Evolutionary conservation across 2,888 invertebrate species (phyloP), one percentile per base, ranked within the genome.

Genomic region (Cephalotes varians): DNA sequence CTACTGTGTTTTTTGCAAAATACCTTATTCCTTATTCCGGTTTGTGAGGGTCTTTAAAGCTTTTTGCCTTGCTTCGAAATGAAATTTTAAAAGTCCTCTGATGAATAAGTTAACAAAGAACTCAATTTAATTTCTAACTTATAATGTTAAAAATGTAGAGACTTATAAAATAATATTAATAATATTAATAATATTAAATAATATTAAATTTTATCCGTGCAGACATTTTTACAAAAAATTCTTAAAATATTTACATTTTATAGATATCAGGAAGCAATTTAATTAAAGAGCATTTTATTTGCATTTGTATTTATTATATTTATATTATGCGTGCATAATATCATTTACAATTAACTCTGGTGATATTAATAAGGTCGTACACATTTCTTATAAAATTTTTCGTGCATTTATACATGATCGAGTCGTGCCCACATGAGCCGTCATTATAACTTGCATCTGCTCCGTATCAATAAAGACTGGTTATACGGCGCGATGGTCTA

Each of bases 401-500:
- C 18, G 25, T 21, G 40, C 56, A 44, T 40, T 31, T 54, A 15
- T 51, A 71, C 34, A 37, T 44, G 54, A 77, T 77, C 77, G 71
- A 77, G 54, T 25, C 31, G 40, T 54, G 7, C 31, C 31, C 21
- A 25, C 12, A 88, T 90, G 83, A 67, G n/a, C 81, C 86, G 86
- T 87, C 90, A 89, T 90, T 90, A 83, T 54, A 71, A 77, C 81
- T 84, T 89, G 83, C 82, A 85, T 85, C 87, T 86, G 83, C 83
- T 85, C 86, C 87, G 88, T 84, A 86, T 87, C 87, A 87, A 87
- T 89, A 87, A 88, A 81, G 85, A 81, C 85, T 84, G 88, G 85
- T 85, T 87, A 54, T 82, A 62, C 81, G 34, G 54, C 65, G n/a
- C 71, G 65, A 71, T 51, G 84, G 81, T 88, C 90, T 88, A 91